phyloP scores from a whole-genome alignment of 2,888 invertebrate genomes.

The Sclerodermus sp. region DNA sequence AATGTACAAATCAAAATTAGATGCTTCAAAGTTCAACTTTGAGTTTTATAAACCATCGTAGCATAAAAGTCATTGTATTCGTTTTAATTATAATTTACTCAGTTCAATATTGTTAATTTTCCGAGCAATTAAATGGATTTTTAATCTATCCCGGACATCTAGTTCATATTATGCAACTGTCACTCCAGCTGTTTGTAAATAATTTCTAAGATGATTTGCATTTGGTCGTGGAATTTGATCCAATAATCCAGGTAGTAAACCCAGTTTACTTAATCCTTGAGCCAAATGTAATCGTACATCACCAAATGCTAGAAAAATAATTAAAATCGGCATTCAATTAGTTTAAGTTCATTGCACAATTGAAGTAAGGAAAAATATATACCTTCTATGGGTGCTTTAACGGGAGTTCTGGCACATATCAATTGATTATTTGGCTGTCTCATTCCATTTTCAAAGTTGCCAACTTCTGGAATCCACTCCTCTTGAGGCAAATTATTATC shows the following conservation, averaged over 20 bases:
- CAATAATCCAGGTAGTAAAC: conserved; percentile 68
- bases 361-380: conserved; percentile 17
- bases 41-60: too few species aligned
- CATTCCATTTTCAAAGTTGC: conserved; percentile 60
- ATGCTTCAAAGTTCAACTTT: too few species aligned
- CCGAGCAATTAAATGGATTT: conserved; percentile 44
- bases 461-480: conserved; percentile 82
- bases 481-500: conserved; percentile 82
- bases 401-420: conserved; percentile 77
- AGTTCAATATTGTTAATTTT: conserved; percentile 44
- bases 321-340: background rate
- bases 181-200: conserved; percentile 51
- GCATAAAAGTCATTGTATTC: too few species aligned
- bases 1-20: too few species aligned
- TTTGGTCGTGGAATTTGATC: conserved; percentile 61
- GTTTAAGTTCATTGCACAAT: background rate
- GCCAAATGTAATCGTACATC: conserved; percentile 78
- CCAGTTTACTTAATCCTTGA: conserved; percentile 72
- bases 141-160: conserved; percentile 41
- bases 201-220: conserved; percentile 47
- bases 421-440: conserved; percentile 69
- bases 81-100: conserved; percentile 32
- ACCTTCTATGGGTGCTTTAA: conserved; percentile 76
- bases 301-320: conserved; percentile 60
- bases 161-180: conserved; percentile 50